Conservation (phyloP, 2,888 invertebrate genomes). For the Timema cristinae region DNA sequence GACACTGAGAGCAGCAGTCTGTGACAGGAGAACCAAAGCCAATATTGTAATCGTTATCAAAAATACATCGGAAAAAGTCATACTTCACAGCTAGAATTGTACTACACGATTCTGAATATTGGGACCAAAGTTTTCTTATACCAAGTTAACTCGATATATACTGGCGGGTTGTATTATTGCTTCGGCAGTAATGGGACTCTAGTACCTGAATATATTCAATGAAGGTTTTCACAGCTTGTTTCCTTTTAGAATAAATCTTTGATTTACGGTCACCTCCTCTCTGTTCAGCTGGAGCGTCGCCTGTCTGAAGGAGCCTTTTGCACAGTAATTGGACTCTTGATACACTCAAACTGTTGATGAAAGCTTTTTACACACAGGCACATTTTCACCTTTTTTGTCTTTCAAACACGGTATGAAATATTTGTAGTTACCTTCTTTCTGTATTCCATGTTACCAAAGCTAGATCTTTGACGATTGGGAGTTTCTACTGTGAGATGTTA, state of each 20-base stretch:
- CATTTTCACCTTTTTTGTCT: background rate
- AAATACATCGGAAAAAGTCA: conserved; percentile 5
- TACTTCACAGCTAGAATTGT: conserved; percentile 6
- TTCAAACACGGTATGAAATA: conserved; percentile 11
- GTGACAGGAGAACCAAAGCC: background rate
- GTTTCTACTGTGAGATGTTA: background rate
- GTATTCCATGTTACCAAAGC: background rate
- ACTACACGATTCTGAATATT: conserved; percentile 3
- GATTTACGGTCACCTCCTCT: conserved; percentile 6
- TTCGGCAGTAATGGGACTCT: conserved; percentile 13
- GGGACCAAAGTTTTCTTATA: background rate
- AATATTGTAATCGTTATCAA: conserved; percentile 1
- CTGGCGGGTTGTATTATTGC: conserved; percentile 8
- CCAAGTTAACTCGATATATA: conserved; percentile 9
- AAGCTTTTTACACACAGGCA: background rate
- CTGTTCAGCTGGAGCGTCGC: background rate
- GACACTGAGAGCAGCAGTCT: background rate
- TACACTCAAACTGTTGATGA: background rate
- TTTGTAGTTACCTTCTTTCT: conserved; percentile 13
- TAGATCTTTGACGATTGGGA: background rate
- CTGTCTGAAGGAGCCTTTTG: conserved; percentile 4
- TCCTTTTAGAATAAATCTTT: background rate
- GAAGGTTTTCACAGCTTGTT: conserved; percentile 7
- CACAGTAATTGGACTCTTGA: conserved; percentile 5
- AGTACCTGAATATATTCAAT: conserved; percentile 10